Conservation (phyloP, 2,113 vertebrate genomes). For the Gorsachius goisagi region DNA sequence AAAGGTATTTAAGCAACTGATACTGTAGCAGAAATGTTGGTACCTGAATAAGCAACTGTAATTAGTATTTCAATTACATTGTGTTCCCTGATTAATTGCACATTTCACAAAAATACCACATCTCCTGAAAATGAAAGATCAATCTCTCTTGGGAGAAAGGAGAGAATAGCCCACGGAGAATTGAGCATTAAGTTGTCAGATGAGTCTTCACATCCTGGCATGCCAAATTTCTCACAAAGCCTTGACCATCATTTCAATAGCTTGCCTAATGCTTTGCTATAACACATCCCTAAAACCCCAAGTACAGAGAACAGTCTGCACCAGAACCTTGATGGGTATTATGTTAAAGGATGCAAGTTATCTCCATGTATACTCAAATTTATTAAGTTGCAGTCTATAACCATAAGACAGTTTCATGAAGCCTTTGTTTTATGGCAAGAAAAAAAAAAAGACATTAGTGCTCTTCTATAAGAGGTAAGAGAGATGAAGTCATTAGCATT, state of each 20-base stretch:
- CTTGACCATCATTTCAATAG: neutral
- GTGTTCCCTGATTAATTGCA: neutral
- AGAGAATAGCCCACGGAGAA: neutral
- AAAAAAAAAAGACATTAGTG: neutral
- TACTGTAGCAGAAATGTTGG: neutral
- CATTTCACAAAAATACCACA: neutral
- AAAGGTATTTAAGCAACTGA: neutral
- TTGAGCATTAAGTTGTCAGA: neutral
- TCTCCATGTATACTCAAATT: neutral
- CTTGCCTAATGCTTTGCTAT: neutral
- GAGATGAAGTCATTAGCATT: neutral
- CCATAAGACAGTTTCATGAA: neutral
- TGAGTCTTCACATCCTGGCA: neutral
- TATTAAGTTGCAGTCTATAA: neutral
- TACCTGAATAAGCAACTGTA: constrained; percentile 3
- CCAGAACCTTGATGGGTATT: neutral
- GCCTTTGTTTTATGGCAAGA: neutral
- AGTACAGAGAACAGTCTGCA: neutral
- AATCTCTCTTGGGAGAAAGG: neutral
- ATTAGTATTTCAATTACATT: neutral
- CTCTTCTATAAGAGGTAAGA: neutral
- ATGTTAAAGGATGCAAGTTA: neutral
- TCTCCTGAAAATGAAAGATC: neutral
- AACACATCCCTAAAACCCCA: neutral
- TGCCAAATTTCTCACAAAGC: neutral